phyloP scores from a whole-genome alignment of 2,797 vertebrate genomes.

The Cryptoprocta ferox region DNA sequence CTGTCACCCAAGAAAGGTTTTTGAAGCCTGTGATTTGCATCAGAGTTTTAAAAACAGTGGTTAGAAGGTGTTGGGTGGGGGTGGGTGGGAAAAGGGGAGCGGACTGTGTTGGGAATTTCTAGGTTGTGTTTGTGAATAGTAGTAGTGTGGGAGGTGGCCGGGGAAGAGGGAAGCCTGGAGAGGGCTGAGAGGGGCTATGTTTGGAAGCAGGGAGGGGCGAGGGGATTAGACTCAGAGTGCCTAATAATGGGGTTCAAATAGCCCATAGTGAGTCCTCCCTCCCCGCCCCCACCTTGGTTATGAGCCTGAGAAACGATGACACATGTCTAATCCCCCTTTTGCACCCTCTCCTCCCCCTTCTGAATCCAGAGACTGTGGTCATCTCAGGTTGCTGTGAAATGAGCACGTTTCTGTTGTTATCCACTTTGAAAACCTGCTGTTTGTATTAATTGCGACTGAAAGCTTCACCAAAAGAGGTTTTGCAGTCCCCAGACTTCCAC shows the following conservation, averaged over 20 bases:
- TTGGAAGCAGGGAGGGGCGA: conserved; percentile 5
- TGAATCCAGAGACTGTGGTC: conserved; percentile 42
- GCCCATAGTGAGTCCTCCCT: neutral
- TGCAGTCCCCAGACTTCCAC: neutral
- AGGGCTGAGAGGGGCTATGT: conserved; percentile 38
- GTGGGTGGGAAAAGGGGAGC: conserved; percentile 7
- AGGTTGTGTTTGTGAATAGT: conserved; percentile 50
- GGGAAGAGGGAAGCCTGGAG: conserved; percentile 14
- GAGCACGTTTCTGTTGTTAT: conserved; percentile 8
- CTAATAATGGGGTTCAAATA: conserved; percentile 42
- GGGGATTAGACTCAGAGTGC: conserved; percentile 7
- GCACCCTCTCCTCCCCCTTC: conserved; percentile 52
- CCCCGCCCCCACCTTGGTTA: conserved; percentile 23
- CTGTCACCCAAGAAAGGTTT: conserved; percentile 70
- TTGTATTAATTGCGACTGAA: conserved; percentile 32
- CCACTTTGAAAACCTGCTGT: conserved; percentile 64
- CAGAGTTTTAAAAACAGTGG: conserved; percentile 69
- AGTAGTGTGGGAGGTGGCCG: neutral
- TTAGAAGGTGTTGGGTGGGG: conserved; percentile 57
- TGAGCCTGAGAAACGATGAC: conserved; percentile 46
- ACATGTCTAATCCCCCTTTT: conserved; percentile 63
- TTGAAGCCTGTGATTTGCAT: conserved; percentile 73
- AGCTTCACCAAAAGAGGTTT: neutral
- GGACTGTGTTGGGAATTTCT: conserved; percentile 53
- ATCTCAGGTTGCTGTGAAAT: conserved; percentile 78